Evolutionary conservation across 2,888 invertebrate genomes (phyloP).

Genomic region (Leucophora obtusa): DNA sequence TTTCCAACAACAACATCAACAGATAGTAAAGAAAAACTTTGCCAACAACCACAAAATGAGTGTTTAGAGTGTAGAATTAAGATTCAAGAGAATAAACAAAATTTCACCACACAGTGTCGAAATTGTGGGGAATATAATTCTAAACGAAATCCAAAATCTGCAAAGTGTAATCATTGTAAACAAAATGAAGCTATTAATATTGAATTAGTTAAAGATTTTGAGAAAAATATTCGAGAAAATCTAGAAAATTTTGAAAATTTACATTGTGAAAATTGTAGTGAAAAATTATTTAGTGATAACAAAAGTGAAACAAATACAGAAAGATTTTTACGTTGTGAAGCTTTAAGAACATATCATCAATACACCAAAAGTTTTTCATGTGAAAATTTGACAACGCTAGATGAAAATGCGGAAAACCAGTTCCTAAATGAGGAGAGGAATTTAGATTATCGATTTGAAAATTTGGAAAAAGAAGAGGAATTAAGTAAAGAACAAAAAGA

Average conservation of each 20-base stretch:
- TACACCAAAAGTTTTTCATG: conserved; percentile 8
- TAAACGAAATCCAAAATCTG: conserved; percentile 3
- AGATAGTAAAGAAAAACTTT: neutral
- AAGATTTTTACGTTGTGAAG: no score
- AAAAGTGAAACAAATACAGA: no score
- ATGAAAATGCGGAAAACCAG: no score
- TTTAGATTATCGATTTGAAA: neutral
- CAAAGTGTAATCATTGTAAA: conserved; percentile 38
- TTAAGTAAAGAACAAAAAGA: neutral
- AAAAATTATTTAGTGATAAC: neutral
- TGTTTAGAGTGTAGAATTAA: conserved; percentile 44
- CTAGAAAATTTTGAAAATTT: conserved; percentile 14
- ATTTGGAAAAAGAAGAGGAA: neutral
- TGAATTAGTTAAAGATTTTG: neutral
- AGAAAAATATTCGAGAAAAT: conserved; percentile 24
- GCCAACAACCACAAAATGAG: neutral
- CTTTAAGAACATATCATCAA: conserved; percentile 27
- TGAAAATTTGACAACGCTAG: neutral
- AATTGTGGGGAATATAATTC: conserved; percentile 39
- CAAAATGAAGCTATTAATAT: neutral
- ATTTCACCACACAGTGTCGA: conserved; percentile 17
- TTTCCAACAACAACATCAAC: conserved; percentile 6
- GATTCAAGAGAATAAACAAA: no score
- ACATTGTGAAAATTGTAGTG: conserved; percentile 35
- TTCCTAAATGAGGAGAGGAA: neutral